phyloP scores from a whole-genome alignment of 2,888 invertebrate genomes.

The Malacosoma neustria region DNA sequence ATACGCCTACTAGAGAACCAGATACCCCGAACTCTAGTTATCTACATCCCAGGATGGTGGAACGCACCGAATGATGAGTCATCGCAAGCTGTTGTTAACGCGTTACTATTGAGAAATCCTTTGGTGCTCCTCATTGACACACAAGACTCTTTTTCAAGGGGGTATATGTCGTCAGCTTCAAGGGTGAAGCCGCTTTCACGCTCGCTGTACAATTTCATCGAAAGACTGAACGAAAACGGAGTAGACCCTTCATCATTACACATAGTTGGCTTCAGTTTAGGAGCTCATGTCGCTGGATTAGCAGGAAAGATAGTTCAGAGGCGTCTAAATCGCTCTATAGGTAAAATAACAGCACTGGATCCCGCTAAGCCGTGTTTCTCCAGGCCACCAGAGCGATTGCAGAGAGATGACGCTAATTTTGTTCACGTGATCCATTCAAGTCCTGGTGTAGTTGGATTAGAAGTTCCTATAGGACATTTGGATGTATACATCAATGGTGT shows the following conservation, averaged over 20 bases:
- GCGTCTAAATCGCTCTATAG: slow-evolving; percentile 29
- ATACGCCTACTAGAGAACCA: slow-evolving; percentile 11
- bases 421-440: slow-evolving; percentile 59
- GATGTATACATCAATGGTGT: slow-evolving; percentile 59
- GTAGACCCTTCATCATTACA: slow-evolving; percentile 62
- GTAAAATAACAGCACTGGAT: slow-evolving; percentile 50
- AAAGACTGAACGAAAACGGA: slow-evolving; percentile 30
- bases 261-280: slow-evolving; percentile 77
- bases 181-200: slow-evolving; percentile 39
- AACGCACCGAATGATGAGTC: slow-evolving; percentile 53
- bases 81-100: slow-evolving; percentile 34
- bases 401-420: slow-evolving; percentile 40
- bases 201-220: slow-evolving; percentile 34
- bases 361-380: slow-evolving; percentile 58
- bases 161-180: slow-evolving; percentile 46
- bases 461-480: slow-evolving; percentile 43
- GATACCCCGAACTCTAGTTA: slow-evolving; percentile 16
- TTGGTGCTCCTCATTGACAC: slow-evolving; percentile 47
- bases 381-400: slow-evolving; percentile 29
- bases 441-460: slow-evolving; percentile 47
- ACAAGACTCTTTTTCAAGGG: slow-evolving; percentile 41
- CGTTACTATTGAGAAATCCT: slow-evolving; percentile 34
- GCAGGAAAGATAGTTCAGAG: slow-evolving; percentile 42
- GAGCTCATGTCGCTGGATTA: slow-evolving; percentile 76
- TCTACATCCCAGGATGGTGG: slow-evolving; percentile 62